Percentiles rank a stretch among this genome's conserved stretches.
phyloP scores from a whole-genome alignment of 2,888 invertebrate species.

The Epinotia demarniana region DNA sequence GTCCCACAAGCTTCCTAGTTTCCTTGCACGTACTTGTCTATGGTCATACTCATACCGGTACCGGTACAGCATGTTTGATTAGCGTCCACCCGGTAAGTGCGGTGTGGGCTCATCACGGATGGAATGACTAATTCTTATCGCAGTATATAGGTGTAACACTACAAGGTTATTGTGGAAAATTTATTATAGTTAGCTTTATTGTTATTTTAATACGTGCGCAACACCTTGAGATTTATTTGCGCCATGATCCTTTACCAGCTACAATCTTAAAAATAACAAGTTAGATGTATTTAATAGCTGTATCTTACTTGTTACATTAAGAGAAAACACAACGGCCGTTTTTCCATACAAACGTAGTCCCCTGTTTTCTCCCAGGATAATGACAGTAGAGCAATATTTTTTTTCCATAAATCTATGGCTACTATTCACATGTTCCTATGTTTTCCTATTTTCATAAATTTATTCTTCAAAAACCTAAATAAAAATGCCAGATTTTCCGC shows the following conservation, averaged over 20 bases:
- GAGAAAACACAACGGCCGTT: too few species aligned
- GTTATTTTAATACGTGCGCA: slow-evolving; percentile 46
- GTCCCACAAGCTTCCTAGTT: slow-evolving; percentile 36
- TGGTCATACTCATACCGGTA: slow-evolving; percentile 24
- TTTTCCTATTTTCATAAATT: too few species aligned
- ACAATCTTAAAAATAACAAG: not conserved
- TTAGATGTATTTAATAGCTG: not conserved
- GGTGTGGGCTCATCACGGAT: slow-evolving; percentile 56
- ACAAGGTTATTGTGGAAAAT: slow-evolving; percentile 70
- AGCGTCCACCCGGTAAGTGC: slow-evolving; percentile 54
- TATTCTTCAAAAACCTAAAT: too few species aligned
- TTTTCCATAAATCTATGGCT: too few species aligned
- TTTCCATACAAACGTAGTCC: too few species aligned
- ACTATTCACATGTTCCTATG: too few species aligned
- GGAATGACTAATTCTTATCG: slow-evolving; percentile 71
- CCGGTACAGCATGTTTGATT: slow-evolving; percentile 55
- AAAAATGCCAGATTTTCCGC: too few species aligned
- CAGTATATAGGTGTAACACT: slow-evolving; percentile 50
- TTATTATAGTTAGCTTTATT: slow-evolving; percentile 50
- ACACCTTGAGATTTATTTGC: slow-evolving; percentile 27
- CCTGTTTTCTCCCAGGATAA: too few species aligned
- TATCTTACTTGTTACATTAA: not conserved
- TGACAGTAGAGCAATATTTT: too few species aligned
- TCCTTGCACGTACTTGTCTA: slow-evolving; percentile 27
- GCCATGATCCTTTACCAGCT: not conserved